These are phyloP conservation scores for Aphelenchoides fujianensis DNA, from an alignment of 1,140 invertebrate species.

Conservation along the genomic window DNA sequence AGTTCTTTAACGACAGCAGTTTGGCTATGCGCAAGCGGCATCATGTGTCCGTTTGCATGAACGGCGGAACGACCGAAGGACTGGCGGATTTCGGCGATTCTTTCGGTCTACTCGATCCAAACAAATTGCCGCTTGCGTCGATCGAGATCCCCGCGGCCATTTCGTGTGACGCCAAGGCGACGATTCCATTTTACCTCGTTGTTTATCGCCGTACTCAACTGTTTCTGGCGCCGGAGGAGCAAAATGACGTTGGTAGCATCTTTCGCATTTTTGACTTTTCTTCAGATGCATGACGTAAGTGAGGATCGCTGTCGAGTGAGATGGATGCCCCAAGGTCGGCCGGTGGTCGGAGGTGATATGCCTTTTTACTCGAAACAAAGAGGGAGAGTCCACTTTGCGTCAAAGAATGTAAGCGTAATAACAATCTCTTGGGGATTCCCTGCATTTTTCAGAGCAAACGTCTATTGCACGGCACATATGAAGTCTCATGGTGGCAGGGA, in stretches of 20 bases:
- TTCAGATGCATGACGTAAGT: neutral
- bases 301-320: neutral
- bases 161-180: neutral
- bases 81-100: neutral
- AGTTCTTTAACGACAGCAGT: neutral
- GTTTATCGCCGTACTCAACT: neutral
- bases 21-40: slow-evolving; percentile 4
- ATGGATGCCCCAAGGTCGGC: neutral
- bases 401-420: neutral
- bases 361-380: neutral
- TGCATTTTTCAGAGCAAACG: neutral
- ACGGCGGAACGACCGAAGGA: neutral
- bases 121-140: neutral
- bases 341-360: neutral
- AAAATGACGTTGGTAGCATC: neutral
- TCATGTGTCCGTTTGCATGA: neutral
- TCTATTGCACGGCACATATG: neutral
- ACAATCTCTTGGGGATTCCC: neutral
- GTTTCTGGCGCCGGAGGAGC: neutral
- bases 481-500: neutral
- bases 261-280: too few relatives aligned
- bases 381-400: neutral
- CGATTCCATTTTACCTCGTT: neutral
- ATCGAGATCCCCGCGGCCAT: neutral
- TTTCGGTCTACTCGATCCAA: neutral